Conservation (phyloP, 2,113 vertebrate genomes). For the Dromas ardeola region DNA sequence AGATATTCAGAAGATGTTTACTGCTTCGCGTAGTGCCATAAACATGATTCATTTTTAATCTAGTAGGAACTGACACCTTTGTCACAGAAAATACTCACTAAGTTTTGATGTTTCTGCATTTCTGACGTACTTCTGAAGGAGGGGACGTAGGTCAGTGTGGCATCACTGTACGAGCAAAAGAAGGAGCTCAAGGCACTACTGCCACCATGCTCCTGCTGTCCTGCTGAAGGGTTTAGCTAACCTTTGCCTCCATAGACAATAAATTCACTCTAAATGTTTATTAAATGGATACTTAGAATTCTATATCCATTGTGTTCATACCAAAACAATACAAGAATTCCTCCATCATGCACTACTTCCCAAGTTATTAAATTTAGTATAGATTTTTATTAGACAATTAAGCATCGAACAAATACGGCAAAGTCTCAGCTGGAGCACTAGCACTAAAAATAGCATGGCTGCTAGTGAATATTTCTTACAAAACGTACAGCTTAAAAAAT, state of each 20-base stretch:
- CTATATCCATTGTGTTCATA: neutral
- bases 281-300: constrained; percentile 19
- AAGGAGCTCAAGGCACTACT: neutral
- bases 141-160: neutral
- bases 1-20: neutral
- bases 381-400: constrained; percentile 70
- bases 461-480: neutral
- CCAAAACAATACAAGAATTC: constrained; percentile 54
- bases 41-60: neutral
- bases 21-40: neutral
- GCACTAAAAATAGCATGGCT: constrained; percentile 65
- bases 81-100: neutral
- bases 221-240: neutral
- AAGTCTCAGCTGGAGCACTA: constrained; percentile 38
- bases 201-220: neutral
- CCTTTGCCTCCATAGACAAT: neutral
- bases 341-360: constrained; percentile 42
- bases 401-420: constrained; percentile 69
- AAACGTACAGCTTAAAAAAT: constrained; percentile 6
- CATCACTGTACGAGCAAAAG: neutral
- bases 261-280: neutral
- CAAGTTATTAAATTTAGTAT: constrained; percentile 46
- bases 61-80: neutral
- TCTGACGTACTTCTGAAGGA: neutral
- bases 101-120: neutral